Percentiles rank a stretch among this genome's conserved stretches.
Evolutionary conservation across 2,797 vertebrate genomes (phyloP).

Genomic region (Danio jaintianensis): DNA sequence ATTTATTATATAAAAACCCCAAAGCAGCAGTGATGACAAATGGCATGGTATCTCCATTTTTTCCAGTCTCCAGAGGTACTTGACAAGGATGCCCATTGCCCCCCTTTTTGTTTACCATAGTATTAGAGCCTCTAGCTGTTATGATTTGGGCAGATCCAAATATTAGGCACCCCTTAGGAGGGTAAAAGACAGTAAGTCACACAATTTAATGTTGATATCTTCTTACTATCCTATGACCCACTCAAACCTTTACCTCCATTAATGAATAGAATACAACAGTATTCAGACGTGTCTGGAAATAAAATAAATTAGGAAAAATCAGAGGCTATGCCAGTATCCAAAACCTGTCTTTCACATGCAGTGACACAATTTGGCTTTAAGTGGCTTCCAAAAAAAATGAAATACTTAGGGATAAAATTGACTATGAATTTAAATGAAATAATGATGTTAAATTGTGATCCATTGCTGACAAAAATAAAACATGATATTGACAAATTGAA

Average conservation of each 20-base stretch:
- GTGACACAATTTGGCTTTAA: conserved; percentile 4
- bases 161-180: background rate
- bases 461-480: no score
- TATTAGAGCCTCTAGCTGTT: conserved; percentile 11
- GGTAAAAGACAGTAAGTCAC: no score
- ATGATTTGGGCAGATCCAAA: conserved; percentile 1
- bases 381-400: conserved; percentile 17
- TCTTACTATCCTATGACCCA: conserved; percentile 3
- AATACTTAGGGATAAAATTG: conserved; percentile 17
- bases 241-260: background rate
- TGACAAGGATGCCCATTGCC: background rate
- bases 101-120: conserved; percentile 29
- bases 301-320: conserved; percentile 21
- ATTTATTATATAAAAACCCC: background rate
- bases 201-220: no score
- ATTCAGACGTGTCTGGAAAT: conserved; percentile 14
- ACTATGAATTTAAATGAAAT: background rate
- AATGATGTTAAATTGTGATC: background rate
- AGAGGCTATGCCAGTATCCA: conserved; percentile 22
- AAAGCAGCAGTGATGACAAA: background rate
- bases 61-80: no score
- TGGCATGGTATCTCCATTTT: background rate
- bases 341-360: conserved; percentile 8
- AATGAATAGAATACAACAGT: conserved; percentile 4
- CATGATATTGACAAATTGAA: no score